phyloP scores from a whole-genome alignment of 2,113 vertebrate genomes.

The Anoura caudifer region DNA sequence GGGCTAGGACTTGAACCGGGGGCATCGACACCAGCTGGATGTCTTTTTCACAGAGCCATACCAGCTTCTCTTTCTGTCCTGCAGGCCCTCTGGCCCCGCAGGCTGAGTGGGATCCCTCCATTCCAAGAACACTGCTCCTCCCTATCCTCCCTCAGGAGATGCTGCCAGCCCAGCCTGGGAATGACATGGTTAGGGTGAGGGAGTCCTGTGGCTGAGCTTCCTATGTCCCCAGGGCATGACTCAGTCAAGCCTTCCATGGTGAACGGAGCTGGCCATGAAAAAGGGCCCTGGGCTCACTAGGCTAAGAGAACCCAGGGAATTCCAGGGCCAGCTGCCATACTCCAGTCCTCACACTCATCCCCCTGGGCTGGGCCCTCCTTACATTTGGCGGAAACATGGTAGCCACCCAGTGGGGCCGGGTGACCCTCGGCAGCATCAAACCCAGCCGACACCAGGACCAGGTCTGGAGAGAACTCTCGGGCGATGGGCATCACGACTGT shows the following conservation, averaged over 20 bases:
- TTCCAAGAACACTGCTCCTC: neutral
- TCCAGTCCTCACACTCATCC: neutral
- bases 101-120: neutral
- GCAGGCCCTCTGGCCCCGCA: neutral
- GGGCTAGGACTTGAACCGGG: neutral
- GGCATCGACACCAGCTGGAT: rapidly evolving
- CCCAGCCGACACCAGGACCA: conserved; percentile 94
- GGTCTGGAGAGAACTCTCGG: conserved; percentile 90
- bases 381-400: conserved; percentile 96
- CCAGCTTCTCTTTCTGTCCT: neutral
- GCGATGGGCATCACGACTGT: conserved; percentile 95
- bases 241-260: no score
- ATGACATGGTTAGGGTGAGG: neutral
- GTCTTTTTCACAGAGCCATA: neutral
- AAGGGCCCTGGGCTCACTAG: neutral
- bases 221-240: neutral
- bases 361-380: conserved; percentile 72
- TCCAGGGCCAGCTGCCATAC: neutral
- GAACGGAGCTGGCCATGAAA: neutral
- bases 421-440: conserved; percentile 94
- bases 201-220: neutral
- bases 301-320: neutral
- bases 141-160: neutral
- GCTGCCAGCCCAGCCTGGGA: neutral
- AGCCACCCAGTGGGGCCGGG: conserved; percentile 87